Evolutionary conservation across 2,797 vertebrate species (phyloP), one percentile per base, ranked within the genome.

Genomic region (Betta splendens): DNA sequence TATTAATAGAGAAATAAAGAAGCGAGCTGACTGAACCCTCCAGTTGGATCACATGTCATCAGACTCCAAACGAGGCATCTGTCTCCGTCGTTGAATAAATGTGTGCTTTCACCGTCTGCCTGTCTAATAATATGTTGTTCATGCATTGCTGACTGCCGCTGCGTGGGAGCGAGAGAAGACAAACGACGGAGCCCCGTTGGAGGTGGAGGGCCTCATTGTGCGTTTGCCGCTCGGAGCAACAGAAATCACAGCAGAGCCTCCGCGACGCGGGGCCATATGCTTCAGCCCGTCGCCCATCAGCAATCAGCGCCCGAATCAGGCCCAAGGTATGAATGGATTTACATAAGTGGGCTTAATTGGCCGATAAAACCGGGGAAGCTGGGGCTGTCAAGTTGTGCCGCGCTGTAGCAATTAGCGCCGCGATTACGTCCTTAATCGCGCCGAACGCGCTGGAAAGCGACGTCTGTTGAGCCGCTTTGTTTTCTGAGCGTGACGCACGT

Each of bases 271-370:
- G 23, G 5, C 32, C 37, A 48, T 29, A 48, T 54, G 56, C 49
- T 51, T 54, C 17, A 26, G 21, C 26, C 16, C 15, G 23, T 44
- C 63, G 29, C 58, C 58, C 49, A 39, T 3, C 16, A 39, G 20
- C 9, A 57, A 18, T 45, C 47, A 55, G 53, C 8, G 9, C 18
- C 10, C 20, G 38, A 26, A 40, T 15, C 12, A 10, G 38, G 36
- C 44, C 16, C 37, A 1, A 58, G 48, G 67, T 38, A 2, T 51
- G 52, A 11, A 36, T 20, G 25, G 11, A 59, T 77, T 72, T 64
- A 32, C 55, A 59, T 49, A 49, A 67, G 49, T 32, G 44, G 18
- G 48, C 26, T 44, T 66, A 58, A 63, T 65, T 21, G 45, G 64
- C 36, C 16, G 50, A 22, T 56, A 47, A 64, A 51, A 29, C 40